A percentile compares a stretch with the other conserved stretches of the same genome.
These are phyloP conservation scores for Mobula hypostoma DNA, from an alignment of 2,113 vertebrate genomes.

Conservation along the genomic window DNA sequence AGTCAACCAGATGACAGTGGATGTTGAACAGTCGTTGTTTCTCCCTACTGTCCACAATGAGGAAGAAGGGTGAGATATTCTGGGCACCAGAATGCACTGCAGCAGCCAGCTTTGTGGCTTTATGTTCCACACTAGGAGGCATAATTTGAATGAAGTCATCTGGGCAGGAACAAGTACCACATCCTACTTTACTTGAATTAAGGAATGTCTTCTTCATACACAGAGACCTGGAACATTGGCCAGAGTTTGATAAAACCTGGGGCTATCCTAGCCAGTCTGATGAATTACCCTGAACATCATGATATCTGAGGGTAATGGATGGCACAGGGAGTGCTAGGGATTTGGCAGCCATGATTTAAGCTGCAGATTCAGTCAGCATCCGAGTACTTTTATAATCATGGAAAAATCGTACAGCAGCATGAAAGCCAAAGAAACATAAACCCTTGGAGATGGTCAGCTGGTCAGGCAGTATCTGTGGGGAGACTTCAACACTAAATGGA, in stretches of 20 bases:
- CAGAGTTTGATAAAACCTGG: neutral
- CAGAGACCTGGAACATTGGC: neutral
- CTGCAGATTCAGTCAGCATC: neutral
- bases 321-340: neutral
- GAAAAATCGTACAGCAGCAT: too few species aligned
- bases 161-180: neutral
- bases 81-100: neutral
- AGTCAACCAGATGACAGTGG: neutral
- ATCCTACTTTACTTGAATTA: too few species aligned
- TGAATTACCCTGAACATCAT: too few species aligned
- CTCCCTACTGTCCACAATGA: neutral
- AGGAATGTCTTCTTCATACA: neutral
- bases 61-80: neutral
- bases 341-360: neutral
- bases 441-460: neutral
- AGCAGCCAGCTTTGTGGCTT: constrained; percentile 4
- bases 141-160: neutral
- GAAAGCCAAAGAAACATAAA: neutral
- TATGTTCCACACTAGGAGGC: neutral
- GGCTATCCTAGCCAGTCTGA: neutral
- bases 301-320: neutral
- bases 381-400: neutral
- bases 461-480: neutral
- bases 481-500: neutral
- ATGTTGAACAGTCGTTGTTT: neutral